Evolutionary conservation across 2,113 vertebrate species (phyloP).

Genomic region (Chionomys nivalis): DNA sequence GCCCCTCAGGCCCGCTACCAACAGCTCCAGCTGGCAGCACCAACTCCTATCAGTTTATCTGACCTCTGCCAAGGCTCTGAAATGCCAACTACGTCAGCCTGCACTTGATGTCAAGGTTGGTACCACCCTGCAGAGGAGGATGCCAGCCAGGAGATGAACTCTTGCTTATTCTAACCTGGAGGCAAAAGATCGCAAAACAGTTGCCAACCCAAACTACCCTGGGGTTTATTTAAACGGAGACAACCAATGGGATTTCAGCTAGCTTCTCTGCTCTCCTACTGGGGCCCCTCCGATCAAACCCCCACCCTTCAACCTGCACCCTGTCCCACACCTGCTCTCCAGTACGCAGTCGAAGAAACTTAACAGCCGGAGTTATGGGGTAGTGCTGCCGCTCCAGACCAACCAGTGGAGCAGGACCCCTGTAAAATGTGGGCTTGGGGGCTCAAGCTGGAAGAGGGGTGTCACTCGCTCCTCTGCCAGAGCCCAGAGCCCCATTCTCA

Average conservation of each 20-base stretch:
- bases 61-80: constrained; percentile 70
- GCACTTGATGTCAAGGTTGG: constrained; percentile 75
- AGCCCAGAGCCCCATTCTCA: constrained; percentile 76
- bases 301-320: constrained; percentile 84
- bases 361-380: constrained; percentile 89
- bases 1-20: background rate
- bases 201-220: constrained; percentile 84
- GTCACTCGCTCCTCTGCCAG: constrained; percentile 75
- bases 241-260: constrained; percentile 51
- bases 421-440: constrained; percentile 75
- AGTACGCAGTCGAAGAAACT: constrained; percentile 91
- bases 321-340: constrained; percentile 86
- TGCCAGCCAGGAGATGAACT: constrained; percentile 84
- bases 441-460: background rate
- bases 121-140: constrained; percentile 70
- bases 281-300: constrained; percentile 83
- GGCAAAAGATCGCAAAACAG: constrained; percentile 86
- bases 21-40: constrained; percentile 46
- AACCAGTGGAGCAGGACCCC: constrained; percentile 39
- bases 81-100: constrained; percentile 75
- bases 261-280: constrained; percentile 42
- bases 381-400: background rate
- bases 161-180: constrained; percentile 78
- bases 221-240: constrained; percentile 79
- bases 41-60: background rate